phyloP scores from a whole-genome alignment of 1,140 invertebrate species.

The Zaprionus capensis region DNA sequence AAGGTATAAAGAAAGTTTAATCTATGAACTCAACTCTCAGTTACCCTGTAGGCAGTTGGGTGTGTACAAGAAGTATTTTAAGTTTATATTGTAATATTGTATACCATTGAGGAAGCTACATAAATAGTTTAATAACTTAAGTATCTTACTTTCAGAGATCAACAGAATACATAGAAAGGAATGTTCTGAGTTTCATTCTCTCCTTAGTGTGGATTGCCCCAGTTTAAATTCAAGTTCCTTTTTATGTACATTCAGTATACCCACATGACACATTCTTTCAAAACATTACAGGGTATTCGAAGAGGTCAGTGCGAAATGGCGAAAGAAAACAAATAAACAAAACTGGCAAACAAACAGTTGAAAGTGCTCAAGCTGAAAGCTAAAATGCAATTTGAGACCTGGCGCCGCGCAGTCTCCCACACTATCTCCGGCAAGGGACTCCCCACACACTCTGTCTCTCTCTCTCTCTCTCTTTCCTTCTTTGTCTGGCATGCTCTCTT shows the following conservation, averaged over 20 bases:
- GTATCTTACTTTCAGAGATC: too few species aligned
- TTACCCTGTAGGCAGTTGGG: neutral
- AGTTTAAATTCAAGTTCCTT: too few species aligned
- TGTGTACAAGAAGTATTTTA: too few species aligned
- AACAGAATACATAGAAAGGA: too few species aligned
- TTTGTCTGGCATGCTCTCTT: neutral
- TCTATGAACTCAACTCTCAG: neutral
- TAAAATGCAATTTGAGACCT: conserved; percentile 81
- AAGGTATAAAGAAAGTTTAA: neutral
- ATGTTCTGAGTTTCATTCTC: too few species aligned
- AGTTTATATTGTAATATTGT: neutral
- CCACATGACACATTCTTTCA: neutral
- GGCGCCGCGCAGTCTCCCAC: conserved; percentile 15
- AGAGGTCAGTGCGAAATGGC: neutral
- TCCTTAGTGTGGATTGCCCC: too few species aligned
- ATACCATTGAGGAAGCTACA: too few species aligned
- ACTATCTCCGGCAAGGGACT: neutral
- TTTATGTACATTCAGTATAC: neutral
- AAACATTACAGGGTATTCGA: neutral
- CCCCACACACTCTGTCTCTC: neutral
- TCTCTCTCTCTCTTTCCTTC: neutral
- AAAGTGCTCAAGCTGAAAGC: conserved; percentile 74
- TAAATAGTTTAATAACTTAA: too few species aligned
- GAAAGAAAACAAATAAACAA: conserved; percentile 72
- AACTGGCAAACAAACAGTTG: conserved; percentile 66